Base-by-base conservation (phyloP, 2,888 invertebrate species). In the Lymantria dispar region DNA sequence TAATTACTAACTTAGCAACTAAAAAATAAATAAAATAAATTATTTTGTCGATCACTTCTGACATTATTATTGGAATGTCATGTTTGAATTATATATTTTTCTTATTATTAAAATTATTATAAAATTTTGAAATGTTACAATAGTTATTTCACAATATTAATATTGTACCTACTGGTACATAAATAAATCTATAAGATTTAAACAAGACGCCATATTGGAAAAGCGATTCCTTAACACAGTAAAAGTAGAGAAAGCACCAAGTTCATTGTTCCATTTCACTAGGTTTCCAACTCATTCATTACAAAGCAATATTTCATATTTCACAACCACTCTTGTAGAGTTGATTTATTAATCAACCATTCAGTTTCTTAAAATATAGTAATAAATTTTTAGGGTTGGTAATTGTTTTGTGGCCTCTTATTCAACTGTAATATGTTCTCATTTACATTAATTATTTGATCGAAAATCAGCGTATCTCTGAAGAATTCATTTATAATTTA, bases 11-110 rank as follows among this genome's bases (percentile, higher is more conserved):
- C 37, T 51, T 64, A 67, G n/a, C 54, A 50, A 41, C 60, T 67
- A 72, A 30, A 22, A 48, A 68, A 70, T 70, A 74, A 75, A 76
- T 74, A 69, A 61, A 67, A 68, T 71, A 70, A 68, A 69, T 72
- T 70, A 60, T 68, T 68, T 70, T 60, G 64, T 68, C 70, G 70
- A 71, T 74, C 72, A 72, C 72, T 70, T 56, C 50, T 38, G 39
- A 48, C 40, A 43, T 15, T 39, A 11, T 12, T 22, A 22, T 14
- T 13, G 8, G 33, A 38, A 38, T 38, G 38, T 38, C 38, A 38
- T n/a, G 11, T 38, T 14, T 14, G 15, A 14, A 40, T 40, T 14
- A 7, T 40, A 38, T 12, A 8, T 38, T 14, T 40, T 40, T 40
- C 11, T 14, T 40, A 40, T 9, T n/a, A 22, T 22, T 36, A 36